These are phyloP conservation scores for Trissonchulus latispiculum DNA, from an alignment of 2,888 invertebrate species.

Conservation along the genomic window DNA sequence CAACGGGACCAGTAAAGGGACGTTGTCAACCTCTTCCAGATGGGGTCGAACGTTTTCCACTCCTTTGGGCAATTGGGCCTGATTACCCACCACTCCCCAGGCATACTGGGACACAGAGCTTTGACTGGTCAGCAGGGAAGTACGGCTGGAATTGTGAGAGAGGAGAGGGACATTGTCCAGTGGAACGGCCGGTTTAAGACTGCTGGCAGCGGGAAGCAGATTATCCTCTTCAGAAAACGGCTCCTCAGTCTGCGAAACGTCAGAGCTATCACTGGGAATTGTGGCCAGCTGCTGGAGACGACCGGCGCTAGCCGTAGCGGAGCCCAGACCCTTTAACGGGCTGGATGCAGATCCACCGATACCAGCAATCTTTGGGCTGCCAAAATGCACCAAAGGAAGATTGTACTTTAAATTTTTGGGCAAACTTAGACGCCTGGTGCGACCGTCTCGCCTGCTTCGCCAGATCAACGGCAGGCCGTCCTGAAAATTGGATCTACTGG, in stretches of 20 bases:
- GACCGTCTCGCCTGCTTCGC: background rate
- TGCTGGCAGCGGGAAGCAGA: too few relatives aligned
- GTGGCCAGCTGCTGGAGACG: too few relatives aligned
- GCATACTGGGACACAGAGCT: conserved; percentile 13
- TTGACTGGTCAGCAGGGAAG: background rate
- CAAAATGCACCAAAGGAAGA: conserved; percentile 2
- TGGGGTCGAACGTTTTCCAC: conserved; percentile 48
- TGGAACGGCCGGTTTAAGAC: background rate
- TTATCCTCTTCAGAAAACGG: background rate
- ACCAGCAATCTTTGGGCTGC: background rate
- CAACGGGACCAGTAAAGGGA: conserved; percentile 85
- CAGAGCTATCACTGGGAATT: too few relatives aligned
- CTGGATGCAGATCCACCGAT: too few relatives aligned
- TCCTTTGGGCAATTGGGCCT: conserved; percentile 78
- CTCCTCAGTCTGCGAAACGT: too few relatives aligned
- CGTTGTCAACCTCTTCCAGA: conserved; percentile 87
- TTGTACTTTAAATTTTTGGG: background rate
- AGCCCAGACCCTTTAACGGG: background rate
- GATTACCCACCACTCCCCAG: conserved; percentile 28
- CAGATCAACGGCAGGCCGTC: background rate
- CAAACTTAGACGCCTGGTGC: background rate
- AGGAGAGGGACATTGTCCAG: conserved; percentile 4
- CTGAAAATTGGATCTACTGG: background rate
- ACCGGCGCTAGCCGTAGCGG: background rate
- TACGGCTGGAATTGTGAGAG: conserved; percentile 15